Conservation (phyloP, 2,113 vertebrate species). For the Epinephelus fuscoguttatus region DNA sequence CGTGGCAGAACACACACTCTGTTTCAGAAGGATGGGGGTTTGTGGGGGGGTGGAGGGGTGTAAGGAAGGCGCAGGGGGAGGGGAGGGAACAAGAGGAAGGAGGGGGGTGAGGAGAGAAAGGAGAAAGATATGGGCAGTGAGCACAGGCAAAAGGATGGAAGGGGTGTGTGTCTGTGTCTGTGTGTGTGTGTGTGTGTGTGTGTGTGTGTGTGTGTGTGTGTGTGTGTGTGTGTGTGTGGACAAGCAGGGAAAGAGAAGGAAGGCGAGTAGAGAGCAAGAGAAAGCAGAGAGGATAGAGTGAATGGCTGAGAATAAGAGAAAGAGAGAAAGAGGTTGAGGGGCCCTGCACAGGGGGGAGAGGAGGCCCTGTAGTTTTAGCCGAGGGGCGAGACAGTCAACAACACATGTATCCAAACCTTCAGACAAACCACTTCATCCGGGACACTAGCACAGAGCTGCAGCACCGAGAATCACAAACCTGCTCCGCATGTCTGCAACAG, state of each 20-base stretch:
- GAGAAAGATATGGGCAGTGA: constrained; percentile 75
- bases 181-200: constrained; percentile 40
- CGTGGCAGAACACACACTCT: too few relatives aligned
- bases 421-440: constrained; percentile 58
- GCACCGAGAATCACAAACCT: constrained; percentile 4
- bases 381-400: constrained; percentile 83
- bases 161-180: constrained; percentile 36
- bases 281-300: constrained; percentile 67
- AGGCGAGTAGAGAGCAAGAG: constrained; percentile 54
- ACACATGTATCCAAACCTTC: constrained; percentile 76
- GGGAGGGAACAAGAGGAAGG: constrained; percentile 40
- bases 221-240: constrained; percentile 26
- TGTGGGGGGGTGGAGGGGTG: constrained; percentile 5
- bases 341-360: constrained; percentile 75
- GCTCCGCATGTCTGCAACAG: constrained; percentile 8
- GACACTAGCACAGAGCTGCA: constrained; percentile 44
- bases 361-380: constrained; percentile 79
- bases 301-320: constrained; percentile 64
- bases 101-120: constrained; percentile 61
- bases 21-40: too few relatives aligned
- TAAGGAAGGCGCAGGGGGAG: constrained; percentile 38
- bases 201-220: not conserved
- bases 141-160: constrained; percentile 70
- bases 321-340: constrained; percentile 69
- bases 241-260: constrained; percentile 47